Conservation (phyloP, 2,888 invertebrate genomes). For the Proisotoma minuta region DNA sequence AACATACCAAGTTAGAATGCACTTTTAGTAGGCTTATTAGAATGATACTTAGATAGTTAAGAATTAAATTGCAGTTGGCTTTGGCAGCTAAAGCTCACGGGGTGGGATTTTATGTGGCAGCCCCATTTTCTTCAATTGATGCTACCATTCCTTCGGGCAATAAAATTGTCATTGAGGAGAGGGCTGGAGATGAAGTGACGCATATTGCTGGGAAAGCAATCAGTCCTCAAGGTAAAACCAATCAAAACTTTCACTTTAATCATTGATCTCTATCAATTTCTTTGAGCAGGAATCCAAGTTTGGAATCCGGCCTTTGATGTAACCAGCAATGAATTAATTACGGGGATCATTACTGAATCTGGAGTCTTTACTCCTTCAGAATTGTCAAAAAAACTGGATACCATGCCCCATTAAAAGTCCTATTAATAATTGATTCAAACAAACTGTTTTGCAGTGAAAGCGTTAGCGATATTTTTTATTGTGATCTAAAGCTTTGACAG, state of each 20-base stretch:
- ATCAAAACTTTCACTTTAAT: background rate
- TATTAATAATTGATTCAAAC: too few relatives aligned
- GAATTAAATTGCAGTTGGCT: constrained; percentile 60
- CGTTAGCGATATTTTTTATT: too few relatives aligned
- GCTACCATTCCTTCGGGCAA: constrained; percentile 71
- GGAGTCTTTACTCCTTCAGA: constrained; percentile 72
- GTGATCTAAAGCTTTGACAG: too few relatives aligned
- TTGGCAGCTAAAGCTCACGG: constrained; percentile 83
- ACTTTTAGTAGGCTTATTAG: background rate
- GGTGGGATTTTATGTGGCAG: constrained; percentile 93
- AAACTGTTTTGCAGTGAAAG: too few relatives aligned
- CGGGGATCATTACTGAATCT: constrained; percentile 88
- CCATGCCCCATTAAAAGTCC: too few relatives aligned
- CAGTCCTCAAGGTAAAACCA: constrained; percentile 70
- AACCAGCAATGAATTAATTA: constrained; percentile 86
- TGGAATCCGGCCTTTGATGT: constrained; percentile 77
- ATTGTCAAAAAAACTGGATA: constrained; percentile 46
- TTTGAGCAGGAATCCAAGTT: constrained; percentile 28
- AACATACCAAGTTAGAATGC: constrained; percentile 67
- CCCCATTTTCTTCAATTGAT: constrained; percentile 88
- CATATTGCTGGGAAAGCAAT: constrained; percentile 79
- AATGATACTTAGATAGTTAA: background rate
- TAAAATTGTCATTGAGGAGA: constrained; percentile 86
- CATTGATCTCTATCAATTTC: background rate
- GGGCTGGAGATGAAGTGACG: constrained; percentile 87